These are phyloP conservation scores for Tillus elongatus DNA, from an alignment of 2,888 invertebrate genomes.

Conservation along the genomic window DNA sequence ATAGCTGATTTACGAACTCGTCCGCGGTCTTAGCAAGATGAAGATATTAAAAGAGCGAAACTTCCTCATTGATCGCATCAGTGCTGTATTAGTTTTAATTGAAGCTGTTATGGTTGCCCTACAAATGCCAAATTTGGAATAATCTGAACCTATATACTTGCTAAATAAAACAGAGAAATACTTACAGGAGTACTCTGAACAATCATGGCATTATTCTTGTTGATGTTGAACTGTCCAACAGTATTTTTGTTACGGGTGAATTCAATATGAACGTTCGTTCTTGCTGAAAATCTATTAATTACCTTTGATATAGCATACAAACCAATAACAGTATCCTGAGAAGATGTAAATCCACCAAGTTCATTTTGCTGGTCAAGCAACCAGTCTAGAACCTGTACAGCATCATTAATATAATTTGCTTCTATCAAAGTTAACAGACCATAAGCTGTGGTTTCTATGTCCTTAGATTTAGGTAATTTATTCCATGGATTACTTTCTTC, in stretches of 20 bases:
- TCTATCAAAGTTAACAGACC: constrained; percentile 63
- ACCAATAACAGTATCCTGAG: constrained; percentile 70
- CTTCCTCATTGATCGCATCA: too few relatives aligned
- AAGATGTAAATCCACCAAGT: constrained; percentile 62
- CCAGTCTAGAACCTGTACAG: constrained; percentile 63
- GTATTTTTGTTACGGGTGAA: constrained; percentile 39
- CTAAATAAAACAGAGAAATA: too few relatives aligned
- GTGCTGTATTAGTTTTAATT: too few relatives aligned
- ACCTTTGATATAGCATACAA: constrained; percentile 60
- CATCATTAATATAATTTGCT: constrained; percentile 41
- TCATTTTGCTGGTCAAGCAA: constrained; percentile 60
- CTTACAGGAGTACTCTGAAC: constrained; percentile 53
- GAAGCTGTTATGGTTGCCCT: too few relatives aligned
- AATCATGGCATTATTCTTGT: constrained; percentile 68
- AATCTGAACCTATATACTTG: too few relatives aligned
- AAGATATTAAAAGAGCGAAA: too few relatives aligned
- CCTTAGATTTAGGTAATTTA: constrained; percentile 57
- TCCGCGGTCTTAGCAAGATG: too few relatives aligned
- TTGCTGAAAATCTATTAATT: constrained; percentile 49
- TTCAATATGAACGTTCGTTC: constrained; percentile 40
- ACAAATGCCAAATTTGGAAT: too few relatives aligned
- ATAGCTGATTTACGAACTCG: too few relatives aligned
- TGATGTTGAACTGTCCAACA: constrained; percentile 56
- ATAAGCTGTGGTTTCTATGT: constrained; percentile 85
- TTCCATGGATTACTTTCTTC: constrained; percentile 59